phyloP scores from a whole-genome alignment of 1,140 invertebrate genomes.

The Coelopa frigida region DNA sequence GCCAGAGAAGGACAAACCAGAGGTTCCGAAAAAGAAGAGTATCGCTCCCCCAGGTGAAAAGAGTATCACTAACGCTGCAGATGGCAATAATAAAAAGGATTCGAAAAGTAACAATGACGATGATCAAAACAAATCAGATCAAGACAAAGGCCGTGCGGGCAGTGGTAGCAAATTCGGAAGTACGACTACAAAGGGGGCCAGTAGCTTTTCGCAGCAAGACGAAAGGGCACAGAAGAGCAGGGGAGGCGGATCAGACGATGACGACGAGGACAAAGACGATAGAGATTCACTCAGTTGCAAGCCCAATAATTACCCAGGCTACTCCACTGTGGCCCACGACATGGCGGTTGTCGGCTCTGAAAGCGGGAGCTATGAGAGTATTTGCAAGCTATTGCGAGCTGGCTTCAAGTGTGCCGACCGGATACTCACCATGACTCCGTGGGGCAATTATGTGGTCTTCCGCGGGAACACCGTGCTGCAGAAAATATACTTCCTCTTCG shows the following conservation, averaged over 20 bases:
- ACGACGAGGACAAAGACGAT: neutral
- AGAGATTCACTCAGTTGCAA: conserved; percentile 4
- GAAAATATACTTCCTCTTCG: conserved; percentile 36
- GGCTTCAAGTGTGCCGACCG: conserved; percentile 40
- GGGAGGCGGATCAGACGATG: neutral
- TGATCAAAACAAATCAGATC: too few relatives aligned
- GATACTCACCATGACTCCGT: conserved; percentile 39
- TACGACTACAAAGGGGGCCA: neutral
- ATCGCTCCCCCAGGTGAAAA: neutral
- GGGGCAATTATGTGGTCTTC: conserved; percentile 42
- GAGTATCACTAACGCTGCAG: too few relatives aligned
- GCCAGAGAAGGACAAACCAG: neutral
- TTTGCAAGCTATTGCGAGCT: conserved; percentile 36
- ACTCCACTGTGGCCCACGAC: conserved; percentile 18
- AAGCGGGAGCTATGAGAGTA: conserved; percentile 39
- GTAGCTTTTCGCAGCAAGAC: neutral
- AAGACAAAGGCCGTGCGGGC: too few relatives aligned
- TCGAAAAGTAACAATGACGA: too few relatives aligned
- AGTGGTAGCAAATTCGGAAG: neutral
- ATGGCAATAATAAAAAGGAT: too few relatives aligned
- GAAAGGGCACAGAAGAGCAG: neutral
- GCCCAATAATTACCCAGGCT: conserved; percentile 23
- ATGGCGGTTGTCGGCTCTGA: conserved; percentile 35
- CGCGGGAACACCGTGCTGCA: conserved; percentile 30
- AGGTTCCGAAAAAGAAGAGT: neutral